Evolutionary conservation across 1,140 invertebrate genomes (phyloP).

Genomic region (Gonatopus flavifemur): DNA sequence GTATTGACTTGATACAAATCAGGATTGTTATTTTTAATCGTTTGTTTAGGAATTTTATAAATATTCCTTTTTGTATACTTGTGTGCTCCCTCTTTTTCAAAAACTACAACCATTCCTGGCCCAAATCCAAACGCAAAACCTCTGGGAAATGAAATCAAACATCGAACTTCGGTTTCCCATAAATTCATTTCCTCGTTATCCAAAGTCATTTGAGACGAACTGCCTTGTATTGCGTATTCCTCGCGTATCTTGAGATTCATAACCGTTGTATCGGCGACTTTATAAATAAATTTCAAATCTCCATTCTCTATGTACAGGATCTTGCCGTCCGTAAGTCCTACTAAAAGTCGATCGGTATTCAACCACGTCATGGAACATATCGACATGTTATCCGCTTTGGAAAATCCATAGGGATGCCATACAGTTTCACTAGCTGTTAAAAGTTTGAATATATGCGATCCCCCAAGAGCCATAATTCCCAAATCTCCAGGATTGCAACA

Average conservation of each 20-base stretch:
- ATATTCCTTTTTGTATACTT: conserved; percentile 65
- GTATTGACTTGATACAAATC: conserved; percentile 60
- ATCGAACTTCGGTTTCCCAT: conserved; percentile 49
- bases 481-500: conserved; percentile 77
- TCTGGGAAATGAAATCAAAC: conserved; percentile 59
- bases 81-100: conserved; percentile 65
- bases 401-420: conserved; percentile 80
- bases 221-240: conserved; percentile 34
- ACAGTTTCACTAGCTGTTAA: conserved; percentile 77
- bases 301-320: conserved; percentile 79
- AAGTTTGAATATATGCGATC: conserved; percentile 73
- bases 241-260: conserved; percentile 61
- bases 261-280: conserved; percentile 57
- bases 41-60: conserved; percentile 60
- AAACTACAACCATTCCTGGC: conserved; percentile 64
- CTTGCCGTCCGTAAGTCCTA: conserved; percentile 72
- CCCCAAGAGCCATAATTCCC: conserved; percentile 73
- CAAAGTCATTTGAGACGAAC: conserved; percentile 32
- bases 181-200: conserved; percentile 21
- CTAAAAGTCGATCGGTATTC: conserved; percentile 72
- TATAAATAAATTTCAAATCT: conserved; percentile 69
- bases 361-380: conserved; percentile 73
- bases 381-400: conserved; percentile 75
- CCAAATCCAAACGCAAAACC: conserved; percentile 67
- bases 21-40: conserved; percentile 32